Evolutionary conservation across 2,888 invertebrate species (phyloP), one percentile per base, ranked within the genome.

Genomic region (Salpingus planirostris): DNA sequence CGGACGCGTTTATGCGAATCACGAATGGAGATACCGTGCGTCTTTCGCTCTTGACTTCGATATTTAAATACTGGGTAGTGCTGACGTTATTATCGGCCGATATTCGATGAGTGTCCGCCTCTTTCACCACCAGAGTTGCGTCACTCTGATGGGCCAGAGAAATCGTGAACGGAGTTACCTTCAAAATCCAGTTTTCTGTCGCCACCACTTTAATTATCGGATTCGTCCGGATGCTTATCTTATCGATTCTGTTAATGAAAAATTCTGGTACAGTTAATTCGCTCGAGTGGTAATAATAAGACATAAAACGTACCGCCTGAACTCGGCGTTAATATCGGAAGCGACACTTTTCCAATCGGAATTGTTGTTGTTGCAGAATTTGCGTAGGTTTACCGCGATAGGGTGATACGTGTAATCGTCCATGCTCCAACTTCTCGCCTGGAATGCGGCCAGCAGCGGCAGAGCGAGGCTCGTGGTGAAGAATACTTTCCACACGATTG

Each of bases 131-230:
- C 8, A 92, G 67, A 1, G 76, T 68, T 11, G 87, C 79, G 60
- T 91, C 88, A 46, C 68, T 71, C 60, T 92, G 92, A 57, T 85
- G 83, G 0, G 85, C 78, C 27, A 88, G 63, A 49, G 80, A 66
- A 1, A 92, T 62, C 40, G 66, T 70, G 51, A 91, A 86, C 22
- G 84, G 78, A 0, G 79, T 70, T 1, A 87, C 76, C 65, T 89
- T 88, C 27, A 93, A 73, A 13, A 93, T 76, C 90, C 91, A 93
- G 38, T 82, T 85, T 55, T 86, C 82, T 0, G 90, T 92, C 0
- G 78, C 82, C 26, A 87, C 69, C 15, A 86, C 70, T 50, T 75
- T 78, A 42, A 73, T 75, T 11, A 83, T 71, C 0, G 79, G 72
- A 50, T 77, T 84, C 13, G 80, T 70, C 38, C 74, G 71, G 38